Base-by-base conservation (phyloP, 1,140 invertebrate genomes). In the Chrysoperla carnea region DNA sequence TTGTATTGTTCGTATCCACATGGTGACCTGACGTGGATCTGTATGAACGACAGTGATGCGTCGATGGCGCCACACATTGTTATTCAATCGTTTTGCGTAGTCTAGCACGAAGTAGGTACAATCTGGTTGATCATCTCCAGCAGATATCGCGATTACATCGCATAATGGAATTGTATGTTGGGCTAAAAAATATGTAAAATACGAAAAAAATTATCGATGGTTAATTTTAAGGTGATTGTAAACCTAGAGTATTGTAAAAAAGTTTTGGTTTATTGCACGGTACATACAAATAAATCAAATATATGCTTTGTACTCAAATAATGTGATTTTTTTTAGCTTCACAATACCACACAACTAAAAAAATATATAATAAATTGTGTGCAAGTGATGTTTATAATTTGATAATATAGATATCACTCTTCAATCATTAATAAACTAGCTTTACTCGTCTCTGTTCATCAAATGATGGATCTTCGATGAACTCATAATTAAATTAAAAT, bases 1-100 rank as follows among this genome's bases (percentile, higher is more conserved):
- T 42, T 67, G 61, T 12, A 79, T 61, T 36, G 73, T 71, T 48
- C 70, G 67, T 9, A 76, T 67, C 76, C 76, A 79, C 9, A 72
- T 69, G 6, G 68, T 60, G 6, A 78, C 65, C 49, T 76, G 72
- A 37, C 70, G 56, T 0, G 70, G 61, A 51, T 79, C 75, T 0
- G 63, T 63, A 53, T 77, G 74, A 46, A 67, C 69, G 52, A 78
- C 65, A 6, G 65, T 69, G 5, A 77, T 55, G 4, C 57, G 66
- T 38, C 68, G 64, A 47, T 74, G 64, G 27, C 67, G 63, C 75
- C 73, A 76, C 50, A 65, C 69, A 51, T 73, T 74, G 45, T 73
- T 70, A 12, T 65, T 51, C 2, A 61, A 61, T 40, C 64, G 58
- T n/a, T 69, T 66, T 1, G 72, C 74, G 56, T 45, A n/a, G 50